Evolutionary conservation across 2,888 invertebrate genomes (phyloP).

Genomic region (Caenorhabditis wallacei): DNA sequence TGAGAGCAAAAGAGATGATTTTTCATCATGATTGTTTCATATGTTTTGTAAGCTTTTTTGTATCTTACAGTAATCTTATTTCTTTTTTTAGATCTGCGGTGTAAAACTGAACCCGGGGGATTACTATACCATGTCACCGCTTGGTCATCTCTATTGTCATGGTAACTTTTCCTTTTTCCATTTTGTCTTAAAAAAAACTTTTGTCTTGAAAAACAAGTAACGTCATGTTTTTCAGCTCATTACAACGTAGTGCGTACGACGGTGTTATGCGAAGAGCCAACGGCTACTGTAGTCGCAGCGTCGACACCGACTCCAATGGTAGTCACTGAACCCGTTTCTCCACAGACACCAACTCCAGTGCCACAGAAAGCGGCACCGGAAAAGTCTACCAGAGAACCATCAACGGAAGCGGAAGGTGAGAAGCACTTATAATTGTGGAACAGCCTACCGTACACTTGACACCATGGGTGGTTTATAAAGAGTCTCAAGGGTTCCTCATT

Average conservation of each 20-base stretch:
- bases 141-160: slow-evolving; percentile 83
- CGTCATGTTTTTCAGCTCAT: slow-evolving; percentile 62
- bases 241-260: slow-evolving; percentile 48
- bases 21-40: slow-evolving; percentile 94
- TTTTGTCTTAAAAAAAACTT: too few relatives aligned
- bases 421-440: slow-evolving; percentile 17
- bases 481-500: background rate
- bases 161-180: slow-evolving; percentile 53
- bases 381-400: slow-evolving; percentile 42
- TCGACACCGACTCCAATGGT: background rate
- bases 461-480: too few relatives aligned
- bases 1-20: slow-evolving; percentile 92
- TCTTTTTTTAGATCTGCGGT: slow-evolving; percentile 87
- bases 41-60: slow-evolving; percentile 85
- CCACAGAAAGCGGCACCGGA: slow-evolving; percentile 24
- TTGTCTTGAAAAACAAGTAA: slow-evolving; percentile 11
- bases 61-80: background rate
- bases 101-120: slow-evolving; percentile 91
- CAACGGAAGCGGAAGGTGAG: slow-evolving; percentile 58
- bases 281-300: background rate
- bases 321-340: background rate
- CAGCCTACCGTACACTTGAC: slow-evolving; percentile 45
- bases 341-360: background rate
- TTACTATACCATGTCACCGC: slow-evolving; percentile 92
- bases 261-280: slow-evolving; percentile 58